A percentile compares a stretch with the other conserved stretches of the same genome.
Conservation (phyloP, 2,113 vertebrate genomes). For the Heterocephalus glaber region DNA sequence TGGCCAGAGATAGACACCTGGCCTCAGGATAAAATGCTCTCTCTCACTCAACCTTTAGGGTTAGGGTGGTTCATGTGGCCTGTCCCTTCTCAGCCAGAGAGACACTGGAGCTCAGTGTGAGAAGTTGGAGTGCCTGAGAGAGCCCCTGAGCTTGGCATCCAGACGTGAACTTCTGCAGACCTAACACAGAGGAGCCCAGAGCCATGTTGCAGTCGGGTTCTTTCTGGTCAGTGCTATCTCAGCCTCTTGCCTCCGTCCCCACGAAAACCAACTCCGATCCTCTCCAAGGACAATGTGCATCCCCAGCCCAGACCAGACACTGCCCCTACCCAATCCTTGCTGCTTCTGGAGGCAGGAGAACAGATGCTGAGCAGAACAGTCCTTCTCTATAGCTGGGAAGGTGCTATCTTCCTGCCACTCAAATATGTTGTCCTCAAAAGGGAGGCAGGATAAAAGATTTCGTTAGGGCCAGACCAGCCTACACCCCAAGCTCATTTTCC, state of each 20-base stretch:
- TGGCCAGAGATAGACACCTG: background rate
- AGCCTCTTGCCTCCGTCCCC: background rate
- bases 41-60: background rate
- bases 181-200: accelerated
- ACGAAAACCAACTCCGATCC: background rate
- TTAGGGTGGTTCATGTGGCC: background rate
- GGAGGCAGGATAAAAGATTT: background rate
- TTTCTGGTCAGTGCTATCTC: background rate
- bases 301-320: background rate
- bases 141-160: background rate
- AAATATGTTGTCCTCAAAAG: background rate
- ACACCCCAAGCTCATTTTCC: background rate
- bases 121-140: background rate
- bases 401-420: background rate
- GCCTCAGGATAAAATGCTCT: background rate
- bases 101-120: background rate
- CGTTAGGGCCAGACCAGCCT: background rate
- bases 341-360: background rate
- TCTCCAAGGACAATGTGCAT: background rate
- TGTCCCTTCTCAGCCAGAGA: background rate
- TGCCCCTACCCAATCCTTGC: accelerated
- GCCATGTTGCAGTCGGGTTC: background rate
- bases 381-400: background rate
- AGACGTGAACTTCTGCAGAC: accelerated
- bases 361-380: accelerated